Evolutionary conservation across 1,140 invertebrate genomes (phyloP).

Genomic region (Polypedilum pembai): DNA sequence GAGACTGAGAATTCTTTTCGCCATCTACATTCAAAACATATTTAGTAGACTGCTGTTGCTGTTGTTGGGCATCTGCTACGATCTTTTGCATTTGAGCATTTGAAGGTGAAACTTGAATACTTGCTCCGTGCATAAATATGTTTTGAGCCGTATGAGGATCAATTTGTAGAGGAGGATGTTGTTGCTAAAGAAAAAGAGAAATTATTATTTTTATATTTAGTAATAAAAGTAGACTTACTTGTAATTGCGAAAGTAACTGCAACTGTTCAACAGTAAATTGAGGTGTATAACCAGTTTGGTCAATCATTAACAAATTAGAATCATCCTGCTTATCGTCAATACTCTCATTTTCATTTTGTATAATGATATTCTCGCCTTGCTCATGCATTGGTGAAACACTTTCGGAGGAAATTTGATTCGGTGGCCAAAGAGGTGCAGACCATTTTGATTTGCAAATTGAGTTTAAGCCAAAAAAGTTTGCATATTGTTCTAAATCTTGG

Average conservation of each 20-base stretch:
- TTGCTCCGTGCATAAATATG: background rate
- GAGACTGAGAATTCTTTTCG: constrained; percentile 40
- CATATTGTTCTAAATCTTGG: constrained; percentile 28
- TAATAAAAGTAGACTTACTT: background rate
- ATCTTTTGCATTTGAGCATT: constrained; percentile 31
- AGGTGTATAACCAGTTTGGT: constrained; percentile 38
- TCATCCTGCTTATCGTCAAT: constrained; percentile 32
- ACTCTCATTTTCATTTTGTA: background rate
- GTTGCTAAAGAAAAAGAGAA: constrained; percentile 39
- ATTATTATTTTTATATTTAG: background rate
- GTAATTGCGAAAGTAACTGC: constrained; percentile 30
- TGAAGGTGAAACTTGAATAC: constrained; percentile 10
- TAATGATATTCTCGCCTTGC: background rate
- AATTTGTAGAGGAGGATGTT: constrained; percentile 44
- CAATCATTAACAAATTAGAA: constrained; percentile 39
- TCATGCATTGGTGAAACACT: background rate
- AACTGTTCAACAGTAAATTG: constrained; percentile 31
- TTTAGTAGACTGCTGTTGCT: constrained; percentile 33
- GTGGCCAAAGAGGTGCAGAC: constrained; percentile 22
- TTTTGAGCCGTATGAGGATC: constrained; percentile 29
- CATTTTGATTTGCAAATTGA: constrained; percentile 30
- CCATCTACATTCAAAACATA: constrained; percentile 41
- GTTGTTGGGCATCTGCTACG: constrained; percentile 30
- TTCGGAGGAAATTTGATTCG: background rate
- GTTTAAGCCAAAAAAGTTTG: constrained; percentile 29